Base-by-base conservation (phyloP, 2,888 invertebrate genomes). In the Drosophila colorata region DNA sequence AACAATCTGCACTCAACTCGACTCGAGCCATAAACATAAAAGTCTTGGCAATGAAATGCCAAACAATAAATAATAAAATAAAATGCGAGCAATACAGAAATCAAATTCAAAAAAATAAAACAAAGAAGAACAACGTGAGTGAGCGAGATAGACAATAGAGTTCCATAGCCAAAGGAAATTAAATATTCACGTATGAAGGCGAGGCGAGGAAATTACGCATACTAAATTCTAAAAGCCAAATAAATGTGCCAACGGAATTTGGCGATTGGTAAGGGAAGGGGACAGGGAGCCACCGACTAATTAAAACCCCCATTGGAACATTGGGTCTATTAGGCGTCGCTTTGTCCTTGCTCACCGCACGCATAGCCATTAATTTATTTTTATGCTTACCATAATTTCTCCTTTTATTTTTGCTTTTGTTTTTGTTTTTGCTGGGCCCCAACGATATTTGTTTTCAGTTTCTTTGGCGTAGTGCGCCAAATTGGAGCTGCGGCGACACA, bases 381-480 rank as follows among this genome's bases (percentile, higher is more conserved):
- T 84, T 88, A 84, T 81, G 84, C 67, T 56, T 63, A 65, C 73
- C 78, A 82, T 87, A 88, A 88, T 84, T 84, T 88, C 83, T 79
- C 83, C 83, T 73, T 68, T 81, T 72, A 70, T 75, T 55, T 65
- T 77, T 52, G 55, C 56, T 52, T 37, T 59, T 46, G 52, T 43
- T 51, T 53, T 73, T 76, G 47, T 43, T 49, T 61, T 59, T 43
- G 38, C 51, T 49, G 31, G 55, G 40, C 25, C 18, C 35, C n/a
- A 44, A 33, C 16, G 37, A 68, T 74, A 68, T 68, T 55, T 71
- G 40, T 46, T 40, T 67, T 66, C 38, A 65, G 55, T 71, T 68
- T 71, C 37, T 25, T 48, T 51, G 41, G 33, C 31, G 14, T 28
- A 28, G 28, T 28, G 28, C 28, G 28, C 9, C 40, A 40, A 61